phyloP scores from a whole-genome alignment of 2,888 invertebrate genomes.

The Sipha maydis region DNA sequence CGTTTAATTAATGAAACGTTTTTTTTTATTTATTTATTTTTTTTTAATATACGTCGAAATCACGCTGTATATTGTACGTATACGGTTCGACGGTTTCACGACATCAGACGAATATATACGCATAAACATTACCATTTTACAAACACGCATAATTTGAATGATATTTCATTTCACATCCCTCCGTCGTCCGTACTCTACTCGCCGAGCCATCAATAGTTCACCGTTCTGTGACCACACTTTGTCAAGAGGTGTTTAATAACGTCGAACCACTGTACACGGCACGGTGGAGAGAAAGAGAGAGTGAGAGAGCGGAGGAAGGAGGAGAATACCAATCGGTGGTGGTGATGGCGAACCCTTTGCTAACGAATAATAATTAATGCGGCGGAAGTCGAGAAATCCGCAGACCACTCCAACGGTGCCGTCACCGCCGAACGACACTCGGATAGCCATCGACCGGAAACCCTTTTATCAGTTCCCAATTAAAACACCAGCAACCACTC shows the following conservation, averaged over 20 bases:
- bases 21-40: background rate
- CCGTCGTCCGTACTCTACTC: background rate
- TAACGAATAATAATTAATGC: conserved; percentile 47
- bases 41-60: background rate
- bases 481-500: conserved; percentile 23
- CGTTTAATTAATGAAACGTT: background rate
- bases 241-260: conserved; percentile 53
- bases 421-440: conserved; percentile 2
- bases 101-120: background rate
- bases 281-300: background rate
- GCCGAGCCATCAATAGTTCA: background rate
- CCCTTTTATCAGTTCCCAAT: conserved; percentile 53
- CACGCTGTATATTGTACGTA: background rate
- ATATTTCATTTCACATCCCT: background rate
- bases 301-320: background rate
- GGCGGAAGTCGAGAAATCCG: conserved; percentile 30
- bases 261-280: background rate
- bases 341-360: conserved; percentile 30
- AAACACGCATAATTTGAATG: background rate
- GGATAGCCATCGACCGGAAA: conserved; percentile 52
- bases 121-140: no score
- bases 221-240: conserved; percentile 23
- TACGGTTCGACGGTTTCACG: background rate
- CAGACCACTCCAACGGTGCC: conserved; percentile 45
- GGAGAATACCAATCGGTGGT: background rate